Evolutionary conservation across 92 coral and sea anemone genomes (phyloP).

Genomic region (Paragorgia papillata): DNA sequence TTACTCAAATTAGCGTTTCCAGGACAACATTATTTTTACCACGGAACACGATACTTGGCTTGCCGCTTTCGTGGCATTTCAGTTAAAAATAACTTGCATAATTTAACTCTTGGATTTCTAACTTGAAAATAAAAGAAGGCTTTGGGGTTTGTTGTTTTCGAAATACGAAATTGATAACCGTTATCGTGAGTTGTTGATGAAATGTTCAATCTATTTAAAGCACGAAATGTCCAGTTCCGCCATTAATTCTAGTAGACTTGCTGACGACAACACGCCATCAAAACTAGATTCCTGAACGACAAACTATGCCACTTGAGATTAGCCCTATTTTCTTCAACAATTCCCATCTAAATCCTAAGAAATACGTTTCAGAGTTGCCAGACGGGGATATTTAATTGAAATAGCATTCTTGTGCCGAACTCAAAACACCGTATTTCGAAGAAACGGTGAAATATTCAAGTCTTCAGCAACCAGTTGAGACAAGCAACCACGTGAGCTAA

Average conservation of each 20-base stretch:
- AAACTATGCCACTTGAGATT: not conserved
- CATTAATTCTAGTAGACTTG: not conserved
- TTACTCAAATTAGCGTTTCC: not conserved
- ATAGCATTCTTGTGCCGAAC: not conserved
- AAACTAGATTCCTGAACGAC: conserved; percentile 12
- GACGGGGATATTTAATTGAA: not conserved
- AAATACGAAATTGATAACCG: not conserved
- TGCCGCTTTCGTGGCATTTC: not conserved
- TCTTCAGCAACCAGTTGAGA: not conserved
- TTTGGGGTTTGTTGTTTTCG: not conserved
- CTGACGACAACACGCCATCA: conserved; percentile 4
- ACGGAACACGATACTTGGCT: not conserved
- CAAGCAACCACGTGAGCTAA: conserved; percentile 24
- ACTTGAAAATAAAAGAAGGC: not conserved
- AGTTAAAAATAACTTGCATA: not conserved
- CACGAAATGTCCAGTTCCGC: not conserved
- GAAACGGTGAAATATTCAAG: not conserved
- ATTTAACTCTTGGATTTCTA: not conserved
- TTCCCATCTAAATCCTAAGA: not conserved
- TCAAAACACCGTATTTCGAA: conserved; percentile 4
- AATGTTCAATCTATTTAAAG: not conserved
- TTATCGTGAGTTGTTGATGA: not conserved
- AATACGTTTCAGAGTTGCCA: not conserved
- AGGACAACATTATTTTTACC: not conserved
- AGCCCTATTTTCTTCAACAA: not conserved